Conservation (phyloP, 1,140 invertebrate genomes). For the Pectinophora gossypiella region DNA sequence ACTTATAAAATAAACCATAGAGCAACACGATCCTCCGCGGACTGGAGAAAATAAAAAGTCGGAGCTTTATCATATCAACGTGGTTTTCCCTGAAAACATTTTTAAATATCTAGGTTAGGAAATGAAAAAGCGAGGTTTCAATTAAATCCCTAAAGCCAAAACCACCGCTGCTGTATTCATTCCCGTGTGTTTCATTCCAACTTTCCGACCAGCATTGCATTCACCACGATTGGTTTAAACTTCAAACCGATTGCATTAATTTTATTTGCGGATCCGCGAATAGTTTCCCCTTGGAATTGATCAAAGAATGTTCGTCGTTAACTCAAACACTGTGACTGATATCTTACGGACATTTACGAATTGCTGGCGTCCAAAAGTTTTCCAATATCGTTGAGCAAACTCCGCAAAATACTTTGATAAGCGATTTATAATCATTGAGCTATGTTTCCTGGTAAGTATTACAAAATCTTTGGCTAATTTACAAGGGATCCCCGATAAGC, state of each 20-base stretch:
- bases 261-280: background rate
- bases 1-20: too few relatives aligned
- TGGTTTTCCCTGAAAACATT: too few relatives aligned
- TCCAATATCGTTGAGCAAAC: constrained; percentile 52
- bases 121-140: too few relatives aligned
- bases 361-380: constrained; percentile 40
- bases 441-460: constrained; percentile 28
- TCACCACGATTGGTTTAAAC: background rate
- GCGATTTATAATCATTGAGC: constrained; percentile 58
- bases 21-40: too few relatives aligned
- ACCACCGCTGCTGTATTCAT: too few relatives aligned
- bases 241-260: background rate
- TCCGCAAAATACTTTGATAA: constrained; percentile 49
- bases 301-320: constrained; percentile 27
- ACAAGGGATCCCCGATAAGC: too few relatives aligned
- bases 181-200: too few relatives aligned
- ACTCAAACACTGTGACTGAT: constrained; percentile 37
- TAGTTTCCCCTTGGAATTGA: constrained; percentile 12
- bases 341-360: constrained; percentile 34
- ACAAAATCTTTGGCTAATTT: constrained; percentile 36
- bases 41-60: too few relatives aligned
- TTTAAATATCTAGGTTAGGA: too few relatives aligned
- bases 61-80: too few relatives aligned
- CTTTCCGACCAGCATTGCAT: too few relatives aligned
- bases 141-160: too few relatives aligned